A percentile compares a stretch with the other conserved stretches of the same genome.
These are phyloP conservation scores for Patiria miniata DNA, from an alignment of 35 echinoderm and acorn worm species.

Conservation along the genomic window DNA sequence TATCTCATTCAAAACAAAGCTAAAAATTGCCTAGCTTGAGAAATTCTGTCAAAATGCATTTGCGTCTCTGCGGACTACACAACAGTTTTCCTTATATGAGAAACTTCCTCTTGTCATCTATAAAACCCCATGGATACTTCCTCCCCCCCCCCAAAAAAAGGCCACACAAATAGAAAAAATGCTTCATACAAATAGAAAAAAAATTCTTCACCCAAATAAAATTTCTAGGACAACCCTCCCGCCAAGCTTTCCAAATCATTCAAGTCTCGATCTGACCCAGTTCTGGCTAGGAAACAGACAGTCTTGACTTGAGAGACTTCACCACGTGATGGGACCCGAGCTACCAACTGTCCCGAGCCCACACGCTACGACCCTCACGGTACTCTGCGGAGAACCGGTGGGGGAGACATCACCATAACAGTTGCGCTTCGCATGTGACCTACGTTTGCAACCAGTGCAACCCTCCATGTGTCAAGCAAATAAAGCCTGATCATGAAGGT, in stretches of 20 bases:
- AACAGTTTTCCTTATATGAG: neutral
- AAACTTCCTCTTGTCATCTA: neutral
- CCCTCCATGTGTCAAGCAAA: no score
- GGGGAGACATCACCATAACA: neutral
- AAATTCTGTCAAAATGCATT: no score
- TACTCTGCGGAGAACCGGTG: neutral
- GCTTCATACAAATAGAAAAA: neutral
- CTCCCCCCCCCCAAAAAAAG: no score
- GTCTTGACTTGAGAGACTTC: neutral
- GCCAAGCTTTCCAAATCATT: neutral
- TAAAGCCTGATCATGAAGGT: no score
- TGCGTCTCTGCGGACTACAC: no score
- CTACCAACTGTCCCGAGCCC: neutral
- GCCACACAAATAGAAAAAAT: no score
- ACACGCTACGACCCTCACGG: neutral
- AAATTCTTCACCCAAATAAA: neutral
- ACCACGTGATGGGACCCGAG: neutral
- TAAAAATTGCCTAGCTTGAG: no score
- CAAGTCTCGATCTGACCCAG: neutral
- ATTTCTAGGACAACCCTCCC: conserved; percentile 20
- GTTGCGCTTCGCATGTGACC: conserved; percentile 1
- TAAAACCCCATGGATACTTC: no score
- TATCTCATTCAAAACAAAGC: no score
- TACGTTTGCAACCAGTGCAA: neutral
- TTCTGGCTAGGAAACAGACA: neutral